Conservation (phyloP, 2,888 invertebrate species). For the Pyralis farinalis region DNA sequence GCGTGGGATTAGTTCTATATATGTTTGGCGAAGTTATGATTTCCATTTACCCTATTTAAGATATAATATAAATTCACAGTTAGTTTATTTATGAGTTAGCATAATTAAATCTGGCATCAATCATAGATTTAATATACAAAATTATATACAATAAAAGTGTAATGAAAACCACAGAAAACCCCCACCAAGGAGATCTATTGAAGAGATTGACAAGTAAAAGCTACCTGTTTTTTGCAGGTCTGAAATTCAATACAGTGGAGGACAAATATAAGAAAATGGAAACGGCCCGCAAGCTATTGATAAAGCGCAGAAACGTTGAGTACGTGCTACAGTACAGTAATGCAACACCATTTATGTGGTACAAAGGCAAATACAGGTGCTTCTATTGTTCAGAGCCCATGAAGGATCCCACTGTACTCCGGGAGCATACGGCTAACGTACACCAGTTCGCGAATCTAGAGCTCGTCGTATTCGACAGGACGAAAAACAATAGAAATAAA, state of each 20-base stretch:
- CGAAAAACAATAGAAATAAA: constrained; percentile 64
- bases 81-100: no score
- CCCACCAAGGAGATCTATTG: no score
- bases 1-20: no score
- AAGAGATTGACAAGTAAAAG: constrained; percentile 26
- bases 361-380: constrained; percentile 64
- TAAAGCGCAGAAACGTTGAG: constrained; percentile 65
- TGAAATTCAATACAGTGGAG: constrained; percentile 55
- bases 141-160: no score
- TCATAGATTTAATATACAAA: no score
- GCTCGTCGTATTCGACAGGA: constrained; percentile 57
- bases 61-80: no score
- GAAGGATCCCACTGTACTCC: constrained; percentile 50
- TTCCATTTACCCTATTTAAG: no score
- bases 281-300: constrained; percentile 51
- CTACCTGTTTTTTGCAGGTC: constrained; percentile 66
- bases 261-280: constrained; percentile 69
- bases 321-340: constrained; percentile 67
- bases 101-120: no score
- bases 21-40: no score
- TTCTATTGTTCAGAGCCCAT: constrained; percentile 66
- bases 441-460: constrained; percentile 63
- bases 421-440: constrained; percentile 48
- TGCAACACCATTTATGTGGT: constrained; percentile 69
- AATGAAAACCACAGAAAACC: no score